Conservation (phyloP, 1,140 invertebrate species). For the Pinna nobilis region DNA sequence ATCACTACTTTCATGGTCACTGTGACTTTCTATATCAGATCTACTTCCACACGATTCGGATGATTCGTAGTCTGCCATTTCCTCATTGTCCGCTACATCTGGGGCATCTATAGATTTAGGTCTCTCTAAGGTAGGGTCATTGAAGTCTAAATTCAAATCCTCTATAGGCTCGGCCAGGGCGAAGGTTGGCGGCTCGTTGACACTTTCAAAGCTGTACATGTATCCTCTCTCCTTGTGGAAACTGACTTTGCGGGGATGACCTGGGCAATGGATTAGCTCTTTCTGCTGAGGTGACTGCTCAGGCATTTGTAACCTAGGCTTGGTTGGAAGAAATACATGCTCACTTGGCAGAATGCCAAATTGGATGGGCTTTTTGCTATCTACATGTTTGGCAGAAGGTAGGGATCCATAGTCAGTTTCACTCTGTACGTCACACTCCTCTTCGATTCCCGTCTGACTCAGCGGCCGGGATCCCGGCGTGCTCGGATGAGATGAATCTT, state of each 20-base stretch:
- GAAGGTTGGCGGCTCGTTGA: slow-evolving; percentile 35
- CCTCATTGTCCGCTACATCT: slow-evolving; percentile 45
- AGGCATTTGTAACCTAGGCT: slow-evolving; percentile 11
- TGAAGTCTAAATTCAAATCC: slow-evolving; percentile 10
- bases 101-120: slow-evolving; percentile 42
- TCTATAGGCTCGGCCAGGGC: slow-evolving; percentile 9
- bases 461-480: slow-evolving; percentile 16
- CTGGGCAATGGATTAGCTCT: slow-evolving; percentile 2
- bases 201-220: slow-evolving; percentile 47
- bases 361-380: slow-evolving; percentile 9
- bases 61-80: slow-evolving; percentile 36
- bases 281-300: background rate
- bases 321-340: slow-evolving; percentile 34
- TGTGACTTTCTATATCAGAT: slow-evolving; percentile 12
- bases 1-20: slow-evolving; percentile 35
- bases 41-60: slow-evolving; percentile 15
- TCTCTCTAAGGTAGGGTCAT: background rate
- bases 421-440: slow-evolving; percentile 29
- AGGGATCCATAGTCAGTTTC: slow-evolving; percentile 31
- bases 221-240: slow-evolving; percentile 33
- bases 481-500: slow-evolving; percentile 14
- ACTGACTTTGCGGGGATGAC: slow-evolving; percentile 22
- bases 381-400: slow-evolving; percentile 28
- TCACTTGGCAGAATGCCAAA: slow-evolving; percentile 13
- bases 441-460: slow-evolving; percentile 18